phyloP scores from a whole-genome alignment of 2,113 vertebrate genomes.

The Nymphicus hollandicus region DNA sequence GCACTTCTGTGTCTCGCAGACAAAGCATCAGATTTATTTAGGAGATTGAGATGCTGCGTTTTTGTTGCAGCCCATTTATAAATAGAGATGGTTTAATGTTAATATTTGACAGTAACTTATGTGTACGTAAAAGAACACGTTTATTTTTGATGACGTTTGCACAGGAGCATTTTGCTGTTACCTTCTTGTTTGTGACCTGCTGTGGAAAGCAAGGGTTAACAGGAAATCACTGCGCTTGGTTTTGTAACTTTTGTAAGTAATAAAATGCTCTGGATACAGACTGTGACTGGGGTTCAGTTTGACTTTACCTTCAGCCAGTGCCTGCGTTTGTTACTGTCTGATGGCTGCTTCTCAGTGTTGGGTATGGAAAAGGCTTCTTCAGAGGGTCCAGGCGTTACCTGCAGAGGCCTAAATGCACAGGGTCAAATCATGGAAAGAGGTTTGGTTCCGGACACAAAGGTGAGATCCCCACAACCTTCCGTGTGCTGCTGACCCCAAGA shows the following conservation, averaged over 20 bases:
- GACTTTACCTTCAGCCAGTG: not conserved
- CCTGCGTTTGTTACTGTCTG: not conserved
- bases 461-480: not conserved
- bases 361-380: not conserved
- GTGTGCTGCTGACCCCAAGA: not conserved
- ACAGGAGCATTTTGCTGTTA: not conserved
- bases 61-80: not conserved
- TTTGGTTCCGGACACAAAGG: not conserved
- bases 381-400: not conserved
- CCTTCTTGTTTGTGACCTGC: not conserved
- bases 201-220: not conserved
- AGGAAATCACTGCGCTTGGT: not conserved
- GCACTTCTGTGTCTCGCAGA: not conserved
- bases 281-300: not conserved
- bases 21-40: not conserved
- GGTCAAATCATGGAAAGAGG: not conserved
- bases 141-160: not conserved
- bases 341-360: not conserved
- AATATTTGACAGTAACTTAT: constrained; percentile 51
- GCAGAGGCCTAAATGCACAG: not conserved
- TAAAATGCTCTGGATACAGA: not conserved
- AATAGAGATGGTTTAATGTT: not conserved
- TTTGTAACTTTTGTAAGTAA: constrained; percentile 2
- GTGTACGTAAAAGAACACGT: not conserved
- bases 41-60: not conserved